A percentile compares a stretch with the other conserved stretches of the same genome.
phyloP scores from a whole-genome alignment of 2,113 vertebrate genomes.

The Promerops cafer region DNA sequence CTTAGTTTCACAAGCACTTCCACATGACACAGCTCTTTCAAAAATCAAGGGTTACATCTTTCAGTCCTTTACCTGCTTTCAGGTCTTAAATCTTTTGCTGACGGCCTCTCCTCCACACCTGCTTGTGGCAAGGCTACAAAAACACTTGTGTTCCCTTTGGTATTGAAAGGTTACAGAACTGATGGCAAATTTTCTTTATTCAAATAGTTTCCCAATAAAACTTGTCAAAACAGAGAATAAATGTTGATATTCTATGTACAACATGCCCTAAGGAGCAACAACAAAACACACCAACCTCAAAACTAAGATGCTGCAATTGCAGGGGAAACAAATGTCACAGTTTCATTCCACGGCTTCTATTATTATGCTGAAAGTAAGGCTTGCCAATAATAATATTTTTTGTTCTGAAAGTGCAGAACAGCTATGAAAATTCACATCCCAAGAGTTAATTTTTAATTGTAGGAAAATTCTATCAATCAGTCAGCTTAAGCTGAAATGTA shows the following conservation, averaged over 20 bases:
- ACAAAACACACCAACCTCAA: neutral
- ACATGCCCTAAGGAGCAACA: neutral
- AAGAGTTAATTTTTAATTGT: neutral
- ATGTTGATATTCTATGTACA: neutral
- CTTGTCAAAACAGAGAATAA: neutral
- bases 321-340: neutral
- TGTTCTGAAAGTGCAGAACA: neutral
- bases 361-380: neutral
- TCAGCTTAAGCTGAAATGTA: neutral
- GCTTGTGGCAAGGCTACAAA: neutral
- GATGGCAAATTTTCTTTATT: neutral
- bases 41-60: neutral
- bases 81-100: neutral
- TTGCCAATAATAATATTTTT: neutral
- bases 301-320: neutral
- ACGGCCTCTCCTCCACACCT: neutral
- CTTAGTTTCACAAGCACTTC: neutral
- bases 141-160: neutral
- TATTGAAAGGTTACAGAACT: neutral
- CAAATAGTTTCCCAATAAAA: neutral
- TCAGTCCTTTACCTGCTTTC: neutral
- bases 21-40: neutral
- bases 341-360: neutral
- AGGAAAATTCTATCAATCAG: neutral
- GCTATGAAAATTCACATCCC: neutral